These are phyloP conservation scores for Bucorvus abyssinicus DNA, from an alignment of 2,797 vertebrate genomes.

Conservation along the genomic window DNA sequence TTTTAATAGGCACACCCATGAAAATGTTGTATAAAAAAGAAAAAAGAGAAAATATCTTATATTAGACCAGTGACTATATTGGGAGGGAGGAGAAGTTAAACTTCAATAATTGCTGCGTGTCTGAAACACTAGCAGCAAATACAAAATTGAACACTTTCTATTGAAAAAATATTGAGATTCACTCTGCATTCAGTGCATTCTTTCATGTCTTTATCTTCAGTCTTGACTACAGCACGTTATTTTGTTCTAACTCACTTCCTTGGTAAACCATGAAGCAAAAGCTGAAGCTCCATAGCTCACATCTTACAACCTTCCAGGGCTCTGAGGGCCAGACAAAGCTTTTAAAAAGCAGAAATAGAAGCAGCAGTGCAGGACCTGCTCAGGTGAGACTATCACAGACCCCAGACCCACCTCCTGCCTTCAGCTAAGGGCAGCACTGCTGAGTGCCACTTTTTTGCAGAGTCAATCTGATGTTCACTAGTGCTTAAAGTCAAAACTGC, in stretches of 20 bases:
- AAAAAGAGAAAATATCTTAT: background rate
- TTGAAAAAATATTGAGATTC: background rate
- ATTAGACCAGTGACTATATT: background rate
- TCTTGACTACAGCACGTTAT: background rate
- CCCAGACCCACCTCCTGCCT: fast-evolving
- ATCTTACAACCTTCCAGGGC: background rate
- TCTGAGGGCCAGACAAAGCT: background rate
- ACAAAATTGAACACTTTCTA: background rate
- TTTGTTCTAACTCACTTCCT: background rate
- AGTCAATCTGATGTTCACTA: background rate
- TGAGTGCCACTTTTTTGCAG: background rate
- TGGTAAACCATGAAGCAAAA: background rate
- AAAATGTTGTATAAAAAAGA: background rate
- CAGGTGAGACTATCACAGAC: background rate
- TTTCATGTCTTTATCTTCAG: background rate
- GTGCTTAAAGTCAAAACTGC: background rate
- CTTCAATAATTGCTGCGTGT: background rate
- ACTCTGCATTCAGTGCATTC: background rate
- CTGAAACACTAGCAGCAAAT: background rate
- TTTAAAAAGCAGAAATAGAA: background rate
- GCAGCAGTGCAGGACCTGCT: background rate
- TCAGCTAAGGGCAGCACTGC: background rate
- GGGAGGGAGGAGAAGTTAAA: background rate
- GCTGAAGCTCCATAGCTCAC: background rate
- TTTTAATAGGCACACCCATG: background rate